Base-by-base conservation (phyloP, 2,888 invertebrate genomes). In the Sarcophaga rosellei region DNA sequence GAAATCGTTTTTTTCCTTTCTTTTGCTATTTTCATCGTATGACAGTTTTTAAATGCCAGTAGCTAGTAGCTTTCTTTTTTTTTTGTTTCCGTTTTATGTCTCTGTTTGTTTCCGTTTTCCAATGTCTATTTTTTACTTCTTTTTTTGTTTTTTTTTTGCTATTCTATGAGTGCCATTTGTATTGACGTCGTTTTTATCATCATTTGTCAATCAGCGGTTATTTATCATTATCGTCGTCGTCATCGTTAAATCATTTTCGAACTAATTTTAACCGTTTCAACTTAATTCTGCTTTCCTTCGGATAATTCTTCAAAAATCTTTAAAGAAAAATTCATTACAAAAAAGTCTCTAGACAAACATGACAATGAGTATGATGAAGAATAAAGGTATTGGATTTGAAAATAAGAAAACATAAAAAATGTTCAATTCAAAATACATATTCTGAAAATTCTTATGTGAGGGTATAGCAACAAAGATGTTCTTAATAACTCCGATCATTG, bases 161-260 rank as follows among this genome's bases (percentile, higher is more conserved):
- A 69, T 76, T 45, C 57, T 82, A 23, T 77, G 47, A 53, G 15
- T 53, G 15, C 17, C 53, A 68, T 68, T 81, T 84, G 84, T 70
- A 81, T 78, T 86, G 86, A 81, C 84, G 78, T 78, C 84, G 81
- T 78, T 78, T 81, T 75, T 84, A 81, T 79, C 86, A 86, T 86
- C 86, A 84, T 86, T 86, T 86, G 86, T 86, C 86, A 86, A 84
- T 86, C 86, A 84, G 75, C 70, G 86, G 86, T 86, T 84, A 81
- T 86, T 81, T 84, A 81, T 84, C 84, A 86, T 86, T 84, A 86
- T 84, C 84, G 84, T 86, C 81, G 84, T 84, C 86, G 84, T 86
- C 81, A 81, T 84, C 86, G 78, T 86, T 86, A 75, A 81, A 81
- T 86, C 77, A 78, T 86, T 80, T 73, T 59, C 63, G 17, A 53